phyloP scores from a whole-genome alignment of 2,797 vertebrate species.

The Parambassis ranga region DNA sequence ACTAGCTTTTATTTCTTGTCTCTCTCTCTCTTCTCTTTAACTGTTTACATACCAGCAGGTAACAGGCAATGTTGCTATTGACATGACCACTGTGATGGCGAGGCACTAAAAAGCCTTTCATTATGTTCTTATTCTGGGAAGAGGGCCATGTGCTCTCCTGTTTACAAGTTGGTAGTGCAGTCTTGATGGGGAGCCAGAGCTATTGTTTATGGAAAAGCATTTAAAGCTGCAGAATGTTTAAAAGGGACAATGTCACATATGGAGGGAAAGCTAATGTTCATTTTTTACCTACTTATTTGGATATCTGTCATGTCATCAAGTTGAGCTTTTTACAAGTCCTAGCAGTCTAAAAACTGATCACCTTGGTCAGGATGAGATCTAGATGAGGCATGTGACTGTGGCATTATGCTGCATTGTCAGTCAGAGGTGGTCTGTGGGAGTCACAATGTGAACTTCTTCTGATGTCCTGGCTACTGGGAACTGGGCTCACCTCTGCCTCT shows the following conservation, averaged over 20 bases:
- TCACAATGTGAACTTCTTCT: too few relatives aligned
- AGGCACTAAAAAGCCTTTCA: slow-evolving; percentile 25
- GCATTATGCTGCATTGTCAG: too few relatives aligned
- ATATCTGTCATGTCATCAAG: too few relatives aligned
- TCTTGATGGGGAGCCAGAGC: slow-evolving; percentile 46
- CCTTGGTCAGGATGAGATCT: too few relatives aligned
- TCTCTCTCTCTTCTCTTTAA: too few relatives aligned
- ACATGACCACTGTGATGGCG: not conserved
- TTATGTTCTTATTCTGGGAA: slow-evolving; percentile 10
- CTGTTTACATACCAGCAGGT: slow-evolving; percentile 26
- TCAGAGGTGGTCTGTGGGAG: too few relatives aligned
- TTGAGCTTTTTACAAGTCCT: too few relatives aligned
- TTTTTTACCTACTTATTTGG: not conserved
- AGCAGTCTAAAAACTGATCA: too few relatives aligned
- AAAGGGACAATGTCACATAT: not conserved
- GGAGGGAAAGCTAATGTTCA: not conserved
- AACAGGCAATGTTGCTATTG: not conserved
- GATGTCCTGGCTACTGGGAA: too few relatives aligned
- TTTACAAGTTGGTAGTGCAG: slow-evolving; percentile 46
- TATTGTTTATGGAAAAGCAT: slow-evolving; percentile 26
- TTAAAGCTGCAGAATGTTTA: slow-evolving; percentile 2
- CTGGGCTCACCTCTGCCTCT: slow-evolving; percentile 2
- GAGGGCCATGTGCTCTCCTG: slow-evolving; percentile 47
- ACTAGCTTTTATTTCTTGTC: slow-evolving; percentile 9
- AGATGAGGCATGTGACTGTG: too few relatives aligned